phyloP scores from a whole-genome alignment of 2,113 vertebrate species.

The Scomber scombrus region DNA sequence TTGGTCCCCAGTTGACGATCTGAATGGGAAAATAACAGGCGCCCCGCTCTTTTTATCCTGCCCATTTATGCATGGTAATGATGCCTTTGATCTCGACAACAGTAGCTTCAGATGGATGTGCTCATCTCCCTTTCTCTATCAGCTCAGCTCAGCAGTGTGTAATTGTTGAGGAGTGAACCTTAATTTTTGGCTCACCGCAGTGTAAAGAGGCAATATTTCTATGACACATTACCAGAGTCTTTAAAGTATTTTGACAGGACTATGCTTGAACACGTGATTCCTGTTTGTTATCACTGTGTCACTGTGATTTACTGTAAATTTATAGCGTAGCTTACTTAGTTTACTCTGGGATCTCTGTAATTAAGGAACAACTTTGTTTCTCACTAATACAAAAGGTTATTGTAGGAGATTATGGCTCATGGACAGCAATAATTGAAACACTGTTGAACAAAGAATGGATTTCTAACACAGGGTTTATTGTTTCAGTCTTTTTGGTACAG shows the following conservation, averaged over 20 bases:
- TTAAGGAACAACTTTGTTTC: not conserved
- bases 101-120: slow-evolving; percentile 34
- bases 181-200: slow-evolving; percentile 22
- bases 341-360: not conserved
- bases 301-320: not conserved
- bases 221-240: not conserved
- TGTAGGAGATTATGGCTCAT: slow-evolving; percentile 7
- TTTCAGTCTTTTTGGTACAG: not conserved
- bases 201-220: slow-evolving; percentile 15
- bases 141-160: slow-evolving; percentile 34
- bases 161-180: slow-evolving; percentile 22
- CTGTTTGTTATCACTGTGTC: not conserved
- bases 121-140: slow-evolving; percentile 30
- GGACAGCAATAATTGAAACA: not conserved
- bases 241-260: not conserved
- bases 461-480: slow-evolving; percentile 5
- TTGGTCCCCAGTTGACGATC: slow-evolving; percentile 29
- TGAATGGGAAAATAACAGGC: slow-evolving; percentile 58
- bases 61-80: slow-evolving; percentile 58
- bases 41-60: slow-evolving; percentile 55
- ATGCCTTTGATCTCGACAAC: slow-evolving; percentile 56
- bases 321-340: not conserved
- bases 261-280: not conserved
- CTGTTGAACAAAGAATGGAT: not conserved
- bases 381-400: slow-evolving; percentile 11